These are phyloP conservation scores for Coenobita brevimanus DNA, from an alignment of 1,140 invertebrate species.

Conservation along the genomic window DNA sequence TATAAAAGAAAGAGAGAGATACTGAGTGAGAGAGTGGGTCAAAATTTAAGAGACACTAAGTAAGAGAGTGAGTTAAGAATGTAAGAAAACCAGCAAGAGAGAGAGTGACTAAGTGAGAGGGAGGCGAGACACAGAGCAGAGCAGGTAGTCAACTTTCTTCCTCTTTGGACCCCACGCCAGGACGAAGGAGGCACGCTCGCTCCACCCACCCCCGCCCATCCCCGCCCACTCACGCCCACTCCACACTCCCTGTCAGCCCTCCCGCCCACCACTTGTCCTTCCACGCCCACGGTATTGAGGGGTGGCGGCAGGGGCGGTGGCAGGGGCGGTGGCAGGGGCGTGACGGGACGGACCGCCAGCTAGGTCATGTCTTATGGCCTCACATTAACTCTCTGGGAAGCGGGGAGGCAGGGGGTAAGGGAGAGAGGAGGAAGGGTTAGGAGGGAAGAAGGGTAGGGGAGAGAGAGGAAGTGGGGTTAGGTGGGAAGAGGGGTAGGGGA, in stretches of 20 bases:
- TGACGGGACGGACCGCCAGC: constrained; percentile 12
- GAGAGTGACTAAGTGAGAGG: too few species aligned
- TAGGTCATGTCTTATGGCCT: constrained; percentile 15
- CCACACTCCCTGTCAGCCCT: constrained; percentile 3
- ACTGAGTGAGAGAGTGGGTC: too few species aligned
- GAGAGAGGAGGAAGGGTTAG: background rate
- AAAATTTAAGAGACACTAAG: too few species aligned
- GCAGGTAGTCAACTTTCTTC: background rate
- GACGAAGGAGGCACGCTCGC: constrained; percentile 6
- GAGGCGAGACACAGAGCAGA: background rate
- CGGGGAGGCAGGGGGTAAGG: background rate
- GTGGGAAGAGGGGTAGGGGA: background rate
- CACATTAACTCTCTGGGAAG: background rate
- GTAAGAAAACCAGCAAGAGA: too few species aligned
- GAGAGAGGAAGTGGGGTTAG: too few species aligned
- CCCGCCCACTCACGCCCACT: constrained; percentile 43
- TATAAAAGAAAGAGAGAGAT: too few species aligned
- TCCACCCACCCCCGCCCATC: constrained; percentile 42
- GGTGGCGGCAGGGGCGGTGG: background rate
- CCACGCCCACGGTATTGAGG: constrained; percentile 43
- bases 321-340: background rate
- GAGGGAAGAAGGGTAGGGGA: background rate
- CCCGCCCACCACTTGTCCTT: constrained; percentile 46
- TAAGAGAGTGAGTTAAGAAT: too few species aligned
- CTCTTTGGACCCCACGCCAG: constrained; percentile 12